These are phyloP conservation scores for Macaria notata DNA, from an alignment of 2,888 invertebrate genomes.

Conservation along the genomic window DNA sequence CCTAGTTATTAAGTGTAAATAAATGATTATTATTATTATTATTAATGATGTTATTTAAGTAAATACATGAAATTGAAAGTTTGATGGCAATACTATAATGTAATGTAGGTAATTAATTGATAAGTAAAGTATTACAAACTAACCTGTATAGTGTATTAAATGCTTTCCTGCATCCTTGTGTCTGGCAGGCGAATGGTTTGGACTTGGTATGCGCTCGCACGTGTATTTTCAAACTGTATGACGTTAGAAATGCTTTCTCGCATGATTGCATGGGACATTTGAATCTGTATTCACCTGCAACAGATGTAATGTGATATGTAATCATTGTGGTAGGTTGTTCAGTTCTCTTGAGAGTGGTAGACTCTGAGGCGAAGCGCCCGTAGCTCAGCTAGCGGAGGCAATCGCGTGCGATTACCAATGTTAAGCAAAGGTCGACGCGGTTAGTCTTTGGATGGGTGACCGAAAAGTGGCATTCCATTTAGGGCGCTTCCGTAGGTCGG, in stretches of 20 bases:
- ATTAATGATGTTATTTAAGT: too few species aligned
- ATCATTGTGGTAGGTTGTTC: not conserved
- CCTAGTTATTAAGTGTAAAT: too few species aligned
- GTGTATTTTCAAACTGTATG: constrained; percentile 97
- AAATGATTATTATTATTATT: too few species aligned
- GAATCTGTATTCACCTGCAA: constrained; percentile 95
- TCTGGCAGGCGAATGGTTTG: constrained; percentile 94
- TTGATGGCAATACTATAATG: not conserved
- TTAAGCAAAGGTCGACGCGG: too few species aligned
- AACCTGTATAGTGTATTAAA: constrained; percentile 96
- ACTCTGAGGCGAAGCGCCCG: too few species aligned
- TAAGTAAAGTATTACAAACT: constrained; percentile 30
- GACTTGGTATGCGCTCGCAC: constrained; percentile 95
- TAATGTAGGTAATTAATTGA: not conserved
- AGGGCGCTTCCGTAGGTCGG: too few species aligned
- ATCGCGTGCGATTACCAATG: too few species aligned
- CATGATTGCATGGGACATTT: constrained; percentile 94
- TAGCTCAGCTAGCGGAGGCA: too few species aligned
- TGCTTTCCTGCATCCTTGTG: constrained; percentile 92
- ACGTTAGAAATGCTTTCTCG: constrained; percentile 96
- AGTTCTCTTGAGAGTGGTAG: too few species aligned
- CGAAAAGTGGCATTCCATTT: too few species aligned
- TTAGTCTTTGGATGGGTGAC: too few species aligned
- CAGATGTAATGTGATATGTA: constrained; percentile 20
- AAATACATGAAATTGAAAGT: too few species aligned